A percentile compares a stretch with the other conserved stretches of the same genome.
These are phyloP conservation scores for Tragopan temminckii DNA, from an alignment of 2,797 vertebrate species.

Conservation along the genomic window DNA sequence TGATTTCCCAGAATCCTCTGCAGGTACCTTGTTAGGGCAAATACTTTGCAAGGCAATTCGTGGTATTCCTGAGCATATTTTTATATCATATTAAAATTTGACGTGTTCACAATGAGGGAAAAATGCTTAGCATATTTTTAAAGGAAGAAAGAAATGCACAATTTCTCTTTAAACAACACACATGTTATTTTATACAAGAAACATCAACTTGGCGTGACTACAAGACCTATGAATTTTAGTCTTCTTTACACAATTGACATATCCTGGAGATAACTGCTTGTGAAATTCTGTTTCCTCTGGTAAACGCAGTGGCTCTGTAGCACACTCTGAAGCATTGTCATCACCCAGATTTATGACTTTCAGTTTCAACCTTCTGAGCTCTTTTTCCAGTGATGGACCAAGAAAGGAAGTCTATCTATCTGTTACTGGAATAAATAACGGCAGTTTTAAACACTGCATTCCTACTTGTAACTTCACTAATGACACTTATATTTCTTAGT, in stretches of 20 bases:
- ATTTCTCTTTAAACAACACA: neutral
- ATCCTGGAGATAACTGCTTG: slow-evolving; percentile 38
- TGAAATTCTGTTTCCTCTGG: slow-evolving; percentile 45
- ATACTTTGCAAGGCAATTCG: neutral
- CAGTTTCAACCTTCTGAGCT: neutral
- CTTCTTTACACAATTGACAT: neutral
- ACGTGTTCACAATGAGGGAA: neutral
- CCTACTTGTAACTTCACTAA: slow-evolving; percentile 45
- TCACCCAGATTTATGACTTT: slow-evolving; percentile 48
- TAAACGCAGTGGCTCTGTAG: slow-evolving; percentile 38
- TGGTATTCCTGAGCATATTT: neutral
- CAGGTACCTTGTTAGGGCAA: neutral
- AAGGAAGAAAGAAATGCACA: neutral
- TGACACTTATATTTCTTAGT: slow-evolving; percentile 22
- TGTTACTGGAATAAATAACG: slow-evolving; percentile 57
- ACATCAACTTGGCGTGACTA: neutral
- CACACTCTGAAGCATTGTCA: slow-evolving; percentile 3
- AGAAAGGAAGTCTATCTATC: slow-evolving; percentile 62
- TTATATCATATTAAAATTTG: neutral
- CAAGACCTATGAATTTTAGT: neutral
- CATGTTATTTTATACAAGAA: neutral
- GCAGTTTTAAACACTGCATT: slow-evolving; percentile 35
- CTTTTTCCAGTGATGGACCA: neutral
- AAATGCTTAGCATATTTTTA: neutral
- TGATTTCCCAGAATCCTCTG: neutral